Conservation (phyloP, 2,113 vertebrate genomes). For the Trachemys scripta region DNA sequence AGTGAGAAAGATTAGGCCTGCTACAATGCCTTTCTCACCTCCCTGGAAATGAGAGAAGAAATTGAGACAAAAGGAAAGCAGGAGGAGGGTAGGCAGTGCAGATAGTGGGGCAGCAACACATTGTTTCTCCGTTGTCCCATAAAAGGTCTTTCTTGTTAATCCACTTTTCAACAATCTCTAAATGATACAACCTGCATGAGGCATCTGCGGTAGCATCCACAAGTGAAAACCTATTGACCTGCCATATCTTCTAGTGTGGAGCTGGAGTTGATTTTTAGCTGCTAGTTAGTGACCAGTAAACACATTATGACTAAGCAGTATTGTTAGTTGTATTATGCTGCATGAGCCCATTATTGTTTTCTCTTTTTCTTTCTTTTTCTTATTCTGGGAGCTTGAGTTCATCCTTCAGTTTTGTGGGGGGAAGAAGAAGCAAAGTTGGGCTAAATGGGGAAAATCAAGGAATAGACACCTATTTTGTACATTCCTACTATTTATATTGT, state of each 20-base stretch:
- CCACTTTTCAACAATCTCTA: background rate
- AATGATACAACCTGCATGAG: background rate
- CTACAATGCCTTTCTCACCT: constrained; percentile 45
- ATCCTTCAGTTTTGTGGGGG: background rate
- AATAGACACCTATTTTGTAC: background rate
- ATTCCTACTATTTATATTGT: background rate
- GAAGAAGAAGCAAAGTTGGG: background rate
- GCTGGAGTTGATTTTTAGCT: background rate
- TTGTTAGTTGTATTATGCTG: background rate
- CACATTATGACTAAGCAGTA: constrained; percentile 23
- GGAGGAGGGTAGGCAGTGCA: background rate
- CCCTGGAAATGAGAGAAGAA: constrained; percentile 48
- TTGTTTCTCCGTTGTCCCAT: background rate
- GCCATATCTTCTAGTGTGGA: background rate
- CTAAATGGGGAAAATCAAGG: constrained; percentile 19
- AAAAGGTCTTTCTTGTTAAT: background rate
- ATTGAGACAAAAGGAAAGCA: background rate
- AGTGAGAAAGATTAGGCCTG: constrained; percentile 63
- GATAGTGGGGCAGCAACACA: background rate
- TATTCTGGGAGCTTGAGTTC: background rate
- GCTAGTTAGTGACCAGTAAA: constrained; percentile 21
- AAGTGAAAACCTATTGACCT: background rate
- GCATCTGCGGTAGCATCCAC: background rate
- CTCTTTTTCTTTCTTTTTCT: background rate
- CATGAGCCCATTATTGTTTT: background rate